These are phyloP conservation scores for Eupithecia exiguata DNA, from an alignment of 2,888 invertebrate species.

Conservation along the genomic window DNA sequence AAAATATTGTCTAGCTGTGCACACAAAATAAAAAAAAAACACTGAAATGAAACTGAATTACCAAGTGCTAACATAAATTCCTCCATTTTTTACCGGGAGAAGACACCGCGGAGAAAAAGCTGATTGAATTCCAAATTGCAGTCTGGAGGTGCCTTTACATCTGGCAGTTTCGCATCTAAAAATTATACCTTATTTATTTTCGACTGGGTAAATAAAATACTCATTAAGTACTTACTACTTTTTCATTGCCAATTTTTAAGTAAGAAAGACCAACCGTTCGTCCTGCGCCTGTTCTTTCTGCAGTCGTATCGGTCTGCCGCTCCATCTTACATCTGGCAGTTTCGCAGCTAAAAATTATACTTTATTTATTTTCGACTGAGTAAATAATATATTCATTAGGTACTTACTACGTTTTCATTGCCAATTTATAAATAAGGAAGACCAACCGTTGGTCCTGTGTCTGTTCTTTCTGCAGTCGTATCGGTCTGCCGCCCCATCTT, in stretches of 20 bases:
- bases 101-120: conserved; percentile 57
- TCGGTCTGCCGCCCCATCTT: conserved; percentile 38
- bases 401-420: no score
- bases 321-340: conserved; percentile 46
- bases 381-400: no score
- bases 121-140: conserved; percentile 74
- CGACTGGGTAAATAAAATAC: background rate
- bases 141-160: conserved; percentile 51
- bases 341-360: background rate
- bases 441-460: no score
- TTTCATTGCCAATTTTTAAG: no score
- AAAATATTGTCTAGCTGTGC: conserved; percentile 17
- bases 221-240: no score
- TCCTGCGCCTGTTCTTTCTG: no score
- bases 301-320: no score
- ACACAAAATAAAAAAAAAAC: conserved; percentile 38
- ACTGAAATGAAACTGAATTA: conserved; percentile 47
- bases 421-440: no score
- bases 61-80: conserved; percentile 56
- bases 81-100: conserved; percentile 47
- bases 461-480: no score
- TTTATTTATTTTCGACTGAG: background rate
- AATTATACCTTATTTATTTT: background rate
- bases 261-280: no score
- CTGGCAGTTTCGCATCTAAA: conserved; percentile 5